These are phyloP conservation scores for Ditylenchus dipsaci DNA, from an alignment of 1,140 invertebrate species.

Conservation along the genomic window DNA sequence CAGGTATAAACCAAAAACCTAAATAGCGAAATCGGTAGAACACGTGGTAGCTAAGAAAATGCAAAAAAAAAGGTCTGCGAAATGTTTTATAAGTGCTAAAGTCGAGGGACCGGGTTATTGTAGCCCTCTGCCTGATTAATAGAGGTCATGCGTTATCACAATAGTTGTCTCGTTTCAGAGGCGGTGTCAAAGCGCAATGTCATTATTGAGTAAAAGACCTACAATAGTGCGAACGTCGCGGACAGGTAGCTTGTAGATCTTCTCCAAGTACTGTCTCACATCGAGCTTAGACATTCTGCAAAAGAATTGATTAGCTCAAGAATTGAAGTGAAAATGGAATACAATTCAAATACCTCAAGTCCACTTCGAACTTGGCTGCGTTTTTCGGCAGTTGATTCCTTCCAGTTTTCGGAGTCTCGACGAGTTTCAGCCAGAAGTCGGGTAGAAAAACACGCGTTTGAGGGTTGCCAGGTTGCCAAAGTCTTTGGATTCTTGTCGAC, in stretches of 20 bases:
- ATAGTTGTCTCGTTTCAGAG: too few relatives aligned
- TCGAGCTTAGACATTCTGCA: conserved; percentile 47
- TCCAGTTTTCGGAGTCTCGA: conserved; percentile 43
- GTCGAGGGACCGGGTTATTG: too few relatives aligned
- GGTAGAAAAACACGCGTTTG: conserved; percentile 52
- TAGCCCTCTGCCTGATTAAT: too few relatives aligned
- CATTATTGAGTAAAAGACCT: background rate
- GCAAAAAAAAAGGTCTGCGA: too few relatives aligned
- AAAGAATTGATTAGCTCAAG: conserved; percentile 5
- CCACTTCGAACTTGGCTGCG: conserved; percentile 53
- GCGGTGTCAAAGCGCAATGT: too few relatives aligned
- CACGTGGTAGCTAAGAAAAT: too few relatives aligned
- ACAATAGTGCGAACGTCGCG: conserved; percentile 49
- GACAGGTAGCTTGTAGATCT: conserved; percentile 57
- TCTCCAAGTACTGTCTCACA: conserved; percentile 52
- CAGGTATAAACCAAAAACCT: too few relatives aligned
- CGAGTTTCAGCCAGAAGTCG: conserved; percentile 54
- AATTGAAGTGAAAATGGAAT: background rate
- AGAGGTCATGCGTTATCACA: too few relatives aligned
- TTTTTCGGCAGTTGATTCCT: conserved; percentile 45
- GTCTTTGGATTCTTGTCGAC: conserved; percentile 14
- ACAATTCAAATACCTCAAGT: conserved; percentile 35
- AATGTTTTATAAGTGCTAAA: too few relatives aligned
- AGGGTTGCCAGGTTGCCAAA: conserved; percentile 56
- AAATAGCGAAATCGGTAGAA: too few relatives aligned